Evolutionary conservation across 2,888 invertebrate species (phyloP), one percentile per base, ranked within the genome.

Genomic region (Diadegma fenestrale): DNA sequence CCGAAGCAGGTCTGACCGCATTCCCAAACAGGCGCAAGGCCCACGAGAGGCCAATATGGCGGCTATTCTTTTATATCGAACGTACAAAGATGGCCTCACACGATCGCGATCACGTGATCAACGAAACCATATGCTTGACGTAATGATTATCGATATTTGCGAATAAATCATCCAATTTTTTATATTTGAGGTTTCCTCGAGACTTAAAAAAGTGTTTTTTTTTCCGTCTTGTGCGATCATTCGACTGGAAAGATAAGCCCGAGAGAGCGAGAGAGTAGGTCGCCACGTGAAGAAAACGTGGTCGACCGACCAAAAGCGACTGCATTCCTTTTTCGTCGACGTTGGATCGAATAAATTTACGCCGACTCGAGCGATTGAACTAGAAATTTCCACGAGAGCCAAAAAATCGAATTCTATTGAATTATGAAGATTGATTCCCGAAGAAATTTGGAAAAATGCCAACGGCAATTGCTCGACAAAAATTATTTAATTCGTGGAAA

Each of bases 241-340:
- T 58, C 58, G 58, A 58, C 14, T 7, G 43, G 51, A 37, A 37
- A 51, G 8, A 66, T 51, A 22, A 66, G 22, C n/a, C 48, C 10
- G 48, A 19, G 76, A 76, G 17, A 22, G 19, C 17, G 72, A 48
- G 33, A 63, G 48, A 69, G 54, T 30, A 41, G 41, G 73, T 30
- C 37, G 84, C 86, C 88, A 89, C 89, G 88, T 88, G 89, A 88
- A 86, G 84, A 88, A 88, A 88, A 88, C 87, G 88, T 88, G 88
- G 81, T 87, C 83, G 77, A 41, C 17, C 51, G 37, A 54, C 68
- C 45, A 33, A 37, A 37, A 43, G 63, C 37, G 41, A 61, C 5
- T 68, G 4, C 41, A 69, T 75, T 63, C n/a, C 41, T 63, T 61
- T n/a, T 12, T 72, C 19, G 33, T 43, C 10, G 71, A 37, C 43